A percentile compares a stretch with the other conserved stretches of the same genome.
phyloP scores from a whole-genome alignment of 2,888 invertebrate species.

The Deilephila porcellus region DNA sequence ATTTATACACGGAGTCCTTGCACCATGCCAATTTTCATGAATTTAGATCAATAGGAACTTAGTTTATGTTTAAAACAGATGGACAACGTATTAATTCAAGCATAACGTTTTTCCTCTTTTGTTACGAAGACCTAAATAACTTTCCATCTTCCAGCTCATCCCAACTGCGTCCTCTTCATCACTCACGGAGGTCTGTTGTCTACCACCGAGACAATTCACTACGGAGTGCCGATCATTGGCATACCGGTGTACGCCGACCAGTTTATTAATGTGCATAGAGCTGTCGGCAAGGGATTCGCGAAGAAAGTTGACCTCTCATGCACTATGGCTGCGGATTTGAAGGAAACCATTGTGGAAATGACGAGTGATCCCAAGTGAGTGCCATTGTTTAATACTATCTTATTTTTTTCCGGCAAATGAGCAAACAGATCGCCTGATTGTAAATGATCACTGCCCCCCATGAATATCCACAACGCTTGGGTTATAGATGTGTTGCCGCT shows the following conservation, averaged over 20 bases:
- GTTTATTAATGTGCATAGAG: constrained; percentile 45
- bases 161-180: constrained; percentile 43
- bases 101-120: too few species aligned
- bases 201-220: constrained; percentile 42
- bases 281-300: constrained; percentile 48
- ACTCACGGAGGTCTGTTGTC: constrained; percentile 45
- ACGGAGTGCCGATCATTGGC: constrained; percentile 50
- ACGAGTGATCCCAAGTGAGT: constrained; percentile 38
- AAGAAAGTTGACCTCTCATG: constrained; percentile 43
- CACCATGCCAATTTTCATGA: too few species aligned
- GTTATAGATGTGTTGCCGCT: too few species aligned
- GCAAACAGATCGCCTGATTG: too few species aligned
- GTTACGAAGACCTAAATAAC: not conserved
- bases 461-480: too few species aligned
- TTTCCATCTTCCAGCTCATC: constrained; percentile 36
- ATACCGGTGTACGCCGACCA: constrained; percentile 54
- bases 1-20: not conserved
- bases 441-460: too few species aligned
- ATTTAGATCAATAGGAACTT: too few species aligned
- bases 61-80: not conserved
- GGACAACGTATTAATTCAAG: too few species aligned
- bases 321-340: constrained; percentile 40
- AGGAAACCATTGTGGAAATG: constrained; percentile 44
- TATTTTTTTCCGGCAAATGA: too few species aligned
- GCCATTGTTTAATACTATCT: not conserved